Percentiles rank a stretch among this genome's conserved stretches.
Conservation (phyloP, 2,888 invertebrate genomes). For the Epistrophe eligans region DNA sequence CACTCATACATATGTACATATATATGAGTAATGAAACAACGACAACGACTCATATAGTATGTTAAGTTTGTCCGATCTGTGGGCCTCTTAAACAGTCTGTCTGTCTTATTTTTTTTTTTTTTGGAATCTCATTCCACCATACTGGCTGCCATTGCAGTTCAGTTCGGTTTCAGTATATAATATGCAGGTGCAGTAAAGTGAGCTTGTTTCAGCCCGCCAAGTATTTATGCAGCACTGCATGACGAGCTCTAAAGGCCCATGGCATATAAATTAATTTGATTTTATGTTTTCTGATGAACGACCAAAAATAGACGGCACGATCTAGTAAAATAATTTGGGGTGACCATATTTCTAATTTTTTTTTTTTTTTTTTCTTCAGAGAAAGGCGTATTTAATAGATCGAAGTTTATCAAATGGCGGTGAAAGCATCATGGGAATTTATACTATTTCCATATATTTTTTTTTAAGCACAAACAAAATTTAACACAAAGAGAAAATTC, state of each 20-base stretch:
- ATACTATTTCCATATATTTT: too few species aligned
- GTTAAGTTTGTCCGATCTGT: conserved; percentile 32
- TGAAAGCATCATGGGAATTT: too few species aligned
- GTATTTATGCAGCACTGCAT: conserved; percentile 60
- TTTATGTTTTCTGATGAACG: conserved; percentile 57
- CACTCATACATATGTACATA: background rate
- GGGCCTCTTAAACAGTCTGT: conserved; percentile 64
- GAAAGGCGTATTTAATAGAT: too few species aligned
- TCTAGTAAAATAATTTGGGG: background rate
- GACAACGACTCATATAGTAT: background rate
- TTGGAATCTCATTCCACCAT: conserved; percentile 38
- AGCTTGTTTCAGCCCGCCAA: conserved; percentile 57
- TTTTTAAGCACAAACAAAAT: too few species aligned
- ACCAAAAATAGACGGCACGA: conserved; percentile 39
- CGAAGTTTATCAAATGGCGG: too few species aligned
- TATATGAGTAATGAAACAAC: conserved; percentile 46
- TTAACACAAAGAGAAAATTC: too few species aligned
- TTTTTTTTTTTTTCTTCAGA: background rate
- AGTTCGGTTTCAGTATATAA: background rate
- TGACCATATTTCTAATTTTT: background rate
- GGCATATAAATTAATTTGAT: conserved; percentile 70
- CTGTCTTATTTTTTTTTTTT: conserved; percentile 43
- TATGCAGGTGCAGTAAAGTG: conserved; percentile 58
- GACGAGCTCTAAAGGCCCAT: conserved; percentile 51
- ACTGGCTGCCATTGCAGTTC: conserved; percentile 35